Conservation (phyloP, 1,140 invertebrate genomes). For the Diabrotica virgifera region DNA sequence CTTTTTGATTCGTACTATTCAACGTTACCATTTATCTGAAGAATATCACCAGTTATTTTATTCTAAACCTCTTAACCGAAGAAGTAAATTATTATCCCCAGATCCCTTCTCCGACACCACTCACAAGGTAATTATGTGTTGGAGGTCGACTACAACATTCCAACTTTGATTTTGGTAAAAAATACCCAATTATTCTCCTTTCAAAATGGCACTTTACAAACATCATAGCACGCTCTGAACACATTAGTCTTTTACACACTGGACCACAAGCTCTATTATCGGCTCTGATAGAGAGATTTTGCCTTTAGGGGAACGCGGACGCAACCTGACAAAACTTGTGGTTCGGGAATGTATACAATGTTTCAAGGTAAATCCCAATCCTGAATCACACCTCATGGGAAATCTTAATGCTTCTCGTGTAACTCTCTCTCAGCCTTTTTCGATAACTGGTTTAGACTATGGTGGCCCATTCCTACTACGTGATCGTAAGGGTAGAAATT, state of each 20-base stretch:
- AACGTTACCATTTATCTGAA: slow-evolving; percentile 14
- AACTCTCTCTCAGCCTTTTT: slow-evolving; percentile 36
- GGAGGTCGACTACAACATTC: slow-evolving; percentile 35
- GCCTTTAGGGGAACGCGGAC: slow-evolving; percentile 24
- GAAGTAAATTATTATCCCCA: slow-evolving; percentile 21
- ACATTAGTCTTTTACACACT: slow-evolving; percentile 33
- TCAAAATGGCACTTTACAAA: slow-evolving; percentile 23
- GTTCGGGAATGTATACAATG: slow-evolving; percentile 12
- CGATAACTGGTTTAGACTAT: slow-evolving; percentile 39
- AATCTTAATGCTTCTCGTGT: slow-evolving; percentile 39
- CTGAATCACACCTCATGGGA: slow-evolving; percentile 36
- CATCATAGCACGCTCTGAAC: slow-evolving; percentile 29
- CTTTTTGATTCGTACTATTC: slow-evolving; percentile 12
- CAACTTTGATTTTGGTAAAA: slow-evolving; percentile 15
- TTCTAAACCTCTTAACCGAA: slow-evolving; percentile 5
- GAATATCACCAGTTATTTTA: slow-evolving; percentile 18
- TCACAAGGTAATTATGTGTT: slow-evolving; percentile 27
- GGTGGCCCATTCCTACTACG: slow-evolving; percentile 40
- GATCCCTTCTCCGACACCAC: slow-evolving; percentile 33
- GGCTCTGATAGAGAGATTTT: slow-evolving; percentile 31
- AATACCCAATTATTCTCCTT: slow-evolving; percentile 39
- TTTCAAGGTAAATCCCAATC: slow-evolving; percentile 20
- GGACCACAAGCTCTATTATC: slow-evolving; percentile 25
- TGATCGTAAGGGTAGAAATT: slow-evolving; percentile 25
- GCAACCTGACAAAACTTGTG: slow-evolving; percentile 16